A percentile compares a stretch with the other conserved stretches of the same genome.
Conservation (phyloP, 1,140 invertebrate species). For the Heterodera carotae region DNA sequence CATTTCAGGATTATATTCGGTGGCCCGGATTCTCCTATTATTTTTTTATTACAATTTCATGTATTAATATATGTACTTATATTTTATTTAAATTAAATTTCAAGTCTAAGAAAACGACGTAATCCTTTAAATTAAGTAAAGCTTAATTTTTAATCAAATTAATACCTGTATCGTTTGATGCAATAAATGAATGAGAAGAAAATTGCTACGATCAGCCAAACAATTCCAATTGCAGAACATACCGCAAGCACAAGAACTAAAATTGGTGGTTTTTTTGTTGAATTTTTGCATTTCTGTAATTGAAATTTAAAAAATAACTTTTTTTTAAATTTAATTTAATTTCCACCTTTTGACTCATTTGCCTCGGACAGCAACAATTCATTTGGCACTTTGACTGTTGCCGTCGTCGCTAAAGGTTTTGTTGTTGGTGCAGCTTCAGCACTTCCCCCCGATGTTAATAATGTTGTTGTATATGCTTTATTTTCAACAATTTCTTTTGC, state of each 20-base stretch:
- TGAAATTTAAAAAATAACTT: neutral
- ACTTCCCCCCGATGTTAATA: conserved; percentile 24
- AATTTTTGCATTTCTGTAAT: conserved; percentile 10
- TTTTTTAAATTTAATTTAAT: neutral
- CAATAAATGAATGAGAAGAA: conserved; percentile 29
- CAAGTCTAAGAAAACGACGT: neutral
- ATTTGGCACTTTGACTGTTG: conserved; percentile 32
- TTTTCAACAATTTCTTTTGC: conserved; percentile 11
- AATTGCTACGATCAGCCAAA: conserved; percentile 21
- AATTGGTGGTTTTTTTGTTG: neutral
- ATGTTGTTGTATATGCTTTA: conserved; percentile 36
- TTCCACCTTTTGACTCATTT: conserved; percentile 25
- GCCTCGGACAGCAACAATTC: neutral
- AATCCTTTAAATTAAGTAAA: neutral
- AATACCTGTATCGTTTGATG: conserved; percentile 6
- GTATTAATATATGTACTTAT: too few species aligned
- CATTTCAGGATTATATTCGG: conserved; percentile 36
- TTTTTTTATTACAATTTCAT: conserved; percentile 7
- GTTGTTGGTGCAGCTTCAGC: too few species aligned
- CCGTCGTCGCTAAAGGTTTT: too few species aligned
- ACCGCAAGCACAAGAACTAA: conserved; percentile 23
- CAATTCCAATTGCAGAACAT: conserved; percentile 14
- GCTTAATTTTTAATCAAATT: neutral
- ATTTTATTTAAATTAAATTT: conserved; percentile 11
- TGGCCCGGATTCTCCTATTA: conserved; percentile 26